Evolutionary conservation across 2,888 invertebrate species (phyloP).

Genomic region (Horisme vitalbata): DNA sequence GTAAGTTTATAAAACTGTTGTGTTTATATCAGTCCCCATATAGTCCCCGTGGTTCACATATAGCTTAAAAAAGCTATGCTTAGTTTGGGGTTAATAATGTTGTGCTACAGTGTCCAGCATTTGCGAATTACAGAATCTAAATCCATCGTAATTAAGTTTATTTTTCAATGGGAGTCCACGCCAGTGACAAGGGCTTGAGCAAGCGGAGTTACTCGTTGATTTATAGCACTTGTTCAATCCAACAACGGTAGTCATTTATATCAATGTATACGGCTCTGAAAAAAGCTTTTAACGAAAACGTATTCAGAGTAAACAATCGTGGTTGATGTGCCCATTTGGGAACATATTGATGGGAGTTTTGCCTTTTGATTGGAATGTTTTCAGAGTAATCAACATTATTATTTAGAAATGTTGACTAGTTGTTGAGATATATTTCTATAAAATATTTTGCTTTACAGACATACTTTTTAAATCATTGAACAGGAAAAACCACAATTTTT

Average conservation of each 20-base stretch:
- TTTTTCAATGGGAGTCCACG: background rate
- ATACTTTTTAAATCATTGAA: no score
- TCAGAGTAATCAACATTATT: constrained; percentile 15
- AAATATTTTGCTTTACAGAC: no score
- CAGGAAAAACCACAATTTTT: no score
- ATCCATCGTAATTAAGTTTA: background rate
- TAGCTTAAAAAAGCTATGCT: no score
- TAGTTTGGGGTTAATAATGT: no score
- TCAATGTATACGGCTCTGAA: constrained; percentile 65
- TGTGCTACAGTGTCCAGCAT: no score
- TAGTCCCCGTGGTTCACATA: no score
- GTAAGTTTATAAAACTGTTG: no score
- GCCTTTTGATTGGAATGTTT: constrained; percentile 33
- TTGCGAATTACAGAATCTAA: background rate
- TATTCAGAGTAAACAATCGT: constrained; percentile 53
- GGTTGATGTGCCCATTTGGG: constrained; percentile 46
- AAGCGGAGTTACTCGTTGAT: constrained; percentile 52
- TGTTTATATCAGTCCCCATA: no score
- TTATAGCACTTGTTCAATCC: constrained; percentile 61
- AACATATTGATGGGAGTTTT: constrained; percentile 26
- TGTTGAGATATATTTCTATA: no score
- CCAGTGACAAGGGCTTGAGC: constrained; percentile 4
- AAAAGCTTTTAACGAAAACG: constrained; percentile 72
- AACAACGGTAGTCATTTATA: constrained; percentile 67
- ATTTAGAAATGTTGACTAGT: background rate